A percentile compares a stretch with the other conserved stretches of the same genome.
Evolutionary conservation across 2,888 invertebrate genomes (phyloP).

Genomic region (Cephonodes hylas): DNA sequence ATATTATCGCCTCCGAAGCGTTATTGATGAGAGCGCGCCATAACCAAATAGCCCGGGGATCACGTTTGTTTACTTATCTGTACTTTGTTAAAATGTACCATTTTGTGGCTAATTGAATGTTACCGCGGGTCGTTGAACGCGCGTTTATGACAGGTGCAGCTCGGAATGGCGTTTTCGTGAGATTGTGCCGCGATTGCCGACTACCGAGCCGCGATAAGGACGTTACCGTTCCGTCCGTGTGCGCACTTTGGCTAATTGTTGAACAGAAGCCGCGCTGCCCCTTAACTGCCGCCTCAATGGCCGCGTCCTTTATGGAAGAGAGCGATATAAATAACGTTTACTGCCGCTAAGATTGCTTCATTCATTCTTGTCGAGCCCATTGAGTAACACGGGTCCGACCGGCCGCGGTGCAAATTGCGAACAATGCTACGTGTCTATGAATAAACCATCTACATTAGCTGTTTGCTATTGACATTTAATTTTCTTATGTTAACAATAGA

Average conservation of each 20-base stretch:
- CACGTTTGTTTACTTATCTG: slow-evolving; percentile 76
- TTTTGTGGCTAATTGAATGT: slow-evolving; percentile 70
- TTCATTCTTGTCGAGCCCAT: slow-evolving; percentile 69
- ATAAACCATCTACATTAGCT: slow-evolving; percentile 51
- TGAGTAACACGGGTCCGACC: slow-evolving; percentile 56
- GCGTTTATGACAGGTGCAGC: slow-evolving; percentile 75
- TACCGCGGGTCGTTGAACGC: slow-evolving; percentile 54
- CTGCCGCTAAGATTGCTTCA: slow-evolving; percentile 69
- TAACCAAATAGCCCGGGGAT: slow-evolving; percentile 77
- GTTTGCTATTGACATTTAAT: slow-evolving; percentile 55
- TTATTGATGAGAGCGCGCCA: slow-evolving; percentile 76
- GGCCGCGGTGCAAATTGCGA: slow-evolving; percentile 54
- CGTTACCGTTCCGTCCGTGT: slow-evolving; percentile 45
- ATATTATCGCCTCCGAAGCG: slow-evolving; percentile 73
- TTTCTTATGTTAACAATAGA: slow-evolving; percentile 42
- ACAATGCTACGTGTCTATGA: slow-evolving; percentile 55
- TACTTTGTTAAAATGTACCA: slow-evolving; percentile 59
- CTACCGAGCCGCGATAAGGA: slow-evolving; percentile 66
- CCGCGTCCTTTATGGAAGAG: slow-evolving; percentile 66
- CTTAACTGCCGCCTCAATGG: slow-evolving; percentile 57
- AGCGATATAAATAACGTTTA: slow-evolving; percentile 68
- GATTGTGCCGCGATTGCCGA: slow-evolving; percentile 68
- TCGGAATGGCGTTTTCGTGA: slow-evolving; percentile 75
- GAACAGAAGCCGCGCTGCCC: slow-evolving; percentile 69
- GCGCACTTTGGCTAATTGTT: slow-evolving; percentile 64